Base-by-base conservation (phyloP, 2,113 vertebrate genomes). In the Pelusios castaneus region DNA sequence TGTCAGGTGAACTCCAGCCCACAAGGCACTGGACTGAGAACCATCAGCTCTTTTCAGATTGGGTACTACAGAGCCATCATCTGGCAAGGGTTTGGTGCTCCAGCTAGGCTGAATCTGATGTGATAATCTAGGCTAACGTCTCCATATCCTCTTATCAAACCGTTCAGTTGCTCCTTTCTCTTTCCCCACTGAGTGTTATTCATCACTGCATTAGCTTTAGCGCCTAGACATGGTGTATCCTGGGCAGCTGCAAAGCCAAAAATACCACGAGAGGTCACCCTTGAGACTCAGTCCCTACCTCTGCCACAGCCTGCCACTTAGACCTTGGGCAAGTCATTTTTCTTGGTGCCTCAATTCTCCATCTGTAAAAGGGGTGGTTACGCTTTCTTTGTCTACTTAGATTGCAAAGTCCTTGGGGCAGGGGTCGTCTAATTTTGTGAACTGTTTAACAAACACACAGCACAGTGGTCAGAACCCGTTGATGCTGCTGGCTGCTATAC, bases 351-450 rank as follows among this genome's bases (percentile, higher is more conserved):
- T 75, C 73, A 12, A 10, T 43, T 25, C 24, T 27, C 6, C 4
- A 2, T 13, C 73, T 75, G 41, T 45, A 27, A 45, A 75, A 45
- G 11, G 24, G 13, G 0, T 10, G 45, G 63, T 0, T 0, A 13
- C 3, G 1, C 9, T 51, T 83, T 80, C 38, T 43, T 75, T 0
- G 0, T 24, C 73, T 17, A 11, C 43, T 81, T 34, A 73, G 70
- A 41, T 7, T 75, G 41, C 43, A 45, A 43, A 12, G 6, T 27
- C 22, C 25, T 43, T 45, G 73, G 73, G 41, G 41, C 73, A 75
- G 73, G 41, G 22, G 25, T 10, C 24, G 8, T 25, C 21, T 75
- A 38, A 24, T 22, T 75, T 38, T 75, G 70, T 41, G 38, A 47
- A 73, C 5, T 11, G 10, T 73, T 24, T 21, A 73, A 10, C 38